phyloP scores from a whole-genome alignment of 1,140 invertebrate species.

The Geopemphigus sp. region DNA sequence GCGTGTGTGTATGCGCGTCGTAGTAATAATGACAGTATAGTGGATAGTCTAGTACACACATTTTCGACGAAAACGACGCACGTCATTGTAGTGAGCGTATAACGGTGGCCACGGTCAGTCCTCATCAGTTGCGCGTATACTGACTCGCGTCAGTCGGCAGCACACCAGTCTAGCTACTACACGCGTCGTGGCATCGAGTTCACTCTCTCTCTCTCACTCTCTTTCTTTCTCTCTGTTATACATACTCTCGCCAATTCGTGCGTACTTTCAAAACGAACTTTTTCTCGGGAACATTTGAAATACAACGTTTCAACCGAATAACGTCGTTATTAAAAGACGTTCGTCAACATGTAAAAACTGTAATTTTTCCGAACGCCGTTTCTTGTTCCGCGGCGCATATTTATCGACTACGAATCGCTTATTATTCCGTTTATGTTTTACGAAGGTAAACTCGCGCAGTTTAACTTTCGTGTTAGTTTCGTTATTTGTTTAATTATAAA shows the following conservation, averaged over 20 bases:
- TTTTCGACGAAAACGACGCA: conserved; percentile 22
- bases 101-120: conserved; percentile 10
- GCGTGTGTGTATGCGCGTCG: not conserved
- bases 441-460: no score
- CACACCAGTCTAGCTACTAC: conserved; percentile 8
- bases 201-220: not conserved
- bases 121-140: conserved; percentile 13
- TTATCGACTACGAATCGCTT: not conserved
- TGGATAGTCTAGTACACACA: conserved; percentile 12
- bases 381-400: not conserved
- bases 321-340: not conserved
- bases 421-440: no score
- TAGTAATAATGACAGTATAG: not conserved
- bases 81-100: not conserved
- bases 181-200: not conserved
- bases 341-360: not conserved
- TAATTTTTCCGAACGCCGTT: not conserved
- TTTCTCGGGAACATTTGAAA: not conserved
- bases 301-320: no score
- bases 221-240: not conserved
- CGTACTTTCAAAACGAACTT: not conserved
- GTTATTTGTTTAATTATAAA: no score
- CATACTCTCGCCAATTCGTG: not conserved
- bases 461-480: no score
- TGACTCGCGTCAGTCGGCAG: conserved; percentile 19